phyloP scores from a whole-genome alignment of 1,140 invertebrate species.

The Heterodera schachtii region DNA sequence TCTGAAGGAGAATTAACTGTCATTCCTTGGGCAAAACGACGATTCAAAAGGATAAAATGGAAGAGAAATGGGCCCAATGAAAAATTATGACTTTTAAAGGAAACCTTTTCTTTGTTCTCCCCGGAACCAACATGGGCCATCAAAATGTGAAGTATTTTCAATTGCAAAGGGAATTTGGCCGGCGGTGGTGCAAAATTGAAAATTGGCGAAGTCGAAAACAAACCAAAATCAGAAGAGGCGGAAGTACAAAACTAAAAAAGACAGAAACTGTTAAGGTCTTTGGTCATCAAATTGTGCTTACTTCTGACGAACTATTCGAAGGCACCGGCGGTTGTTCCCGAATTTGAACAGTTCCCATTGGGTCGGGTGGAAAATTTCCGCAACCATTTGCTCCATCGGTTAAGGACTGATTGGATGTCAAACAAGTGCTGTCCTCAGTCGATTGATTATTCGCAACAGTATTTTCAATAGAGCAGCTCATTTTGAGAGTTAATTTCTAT shows the following conservation, averaged over 20 bases:
- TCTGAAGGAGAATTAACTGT: not conserved
- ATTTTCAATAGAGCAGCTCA: no score
- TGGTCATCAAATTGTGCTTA: not conserved
- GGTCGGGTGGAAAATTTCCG: not conserved
- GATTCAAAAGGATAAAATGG: no score
- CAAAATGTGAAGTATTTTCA: not conserved
- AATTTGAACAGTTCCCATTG: not conserved
- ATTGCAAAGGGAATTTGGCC: not conserved
- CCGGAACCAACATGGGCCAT: not conserved
- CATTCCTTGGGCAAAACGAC: no score
- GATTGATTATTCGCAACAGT: no score
- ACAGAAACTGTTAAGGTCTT: not conserved
- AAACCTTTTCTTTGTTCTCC: not conserved
- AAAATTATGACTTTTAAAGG: not conserved
- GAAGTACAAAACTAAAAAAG: not conserved
- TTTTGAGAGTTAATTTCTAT: no score
- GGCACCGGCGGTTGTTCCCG: not conserved
- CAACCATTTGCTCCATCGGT: not conserved
- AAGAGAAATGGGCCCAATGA: not conserved
- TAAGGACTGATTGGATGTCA: no score
- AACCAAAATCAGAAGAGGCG: not conserved
- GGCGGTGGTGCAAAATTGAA: not conserved
- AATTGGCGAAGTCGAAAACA: not conserved
- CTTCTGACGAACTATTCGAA: not conserved
- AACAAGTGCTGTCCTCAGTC: no score